Percentiles rank a stretch among this genome's conserved stretches.
Conservation (phyloP, 2,888 invertebrate species). For the Lottia scabra region DNA sequence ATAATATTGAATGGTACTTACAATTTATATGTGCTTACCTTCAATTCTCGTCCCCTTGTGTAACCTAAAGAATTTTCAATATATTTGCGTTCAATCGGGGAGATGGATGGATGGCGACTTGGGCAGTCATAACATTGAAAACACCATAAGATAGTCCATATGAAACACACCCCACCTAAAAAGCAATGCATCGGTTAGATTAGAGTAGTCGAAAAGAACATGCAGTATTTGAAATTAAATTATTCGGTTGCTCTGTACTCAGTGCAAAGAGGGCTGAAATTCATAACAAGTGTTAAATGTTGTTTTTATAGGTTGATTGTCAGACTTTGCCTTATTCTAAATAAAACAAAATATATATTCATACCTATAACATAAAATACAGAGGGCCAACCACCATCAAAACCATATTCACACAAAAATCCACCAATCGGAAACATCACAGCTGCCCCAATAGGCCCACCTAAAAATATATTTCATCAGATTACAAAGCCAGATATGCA, state of each 20-base stretch:
- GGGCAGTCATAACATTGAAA: conserved; percentile 72
- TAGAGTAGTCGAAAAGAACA: too few relatives aligned
- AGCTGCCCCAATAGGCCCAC: conserved; percentile 91
- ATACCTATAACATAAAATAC: conserved; percentile 87
- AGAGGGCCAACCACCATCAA: conserved; percentile 84
- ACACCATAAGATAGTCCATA: conserved; percentile 50
- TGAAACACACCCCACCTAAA: background rate
- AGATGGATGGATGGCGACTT: conserved; percentile 72
- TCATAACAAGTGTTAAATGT: too few relatives aligned
- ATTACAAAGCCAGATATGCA: too few relatives aligned
- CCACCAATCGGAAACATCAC: conserved; percentile 86
- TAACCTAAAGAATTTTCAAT: background rate
- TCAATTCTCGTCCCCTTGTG: too few relatives aligned
- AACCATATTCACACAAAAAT: conserved; percentile 77
- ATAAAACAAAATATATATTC: conserved; percentile 8
- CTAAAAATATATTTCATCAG: too few relatives aligned
- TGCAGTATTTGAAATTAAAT: too few relatives aligned
- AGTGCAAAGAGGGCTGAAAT: too few relatives aligned
- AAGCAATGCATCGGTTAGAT: background rate
- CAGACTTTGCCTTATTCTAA: too few relatives aligned
- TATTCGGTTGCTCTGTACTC: too few relatives aligned
- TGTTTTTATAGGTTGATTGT: too few relatives aligned
- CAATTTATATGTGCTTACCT: too few relatives aligned
- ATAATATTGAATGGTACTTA: too few relatives aligned
- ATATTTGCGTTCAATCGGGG: background rate